phyloP scores from a whole-genome alignment of 2,797 vertebrate genomes.

The Mormyrus proboscirostris region DNA sequence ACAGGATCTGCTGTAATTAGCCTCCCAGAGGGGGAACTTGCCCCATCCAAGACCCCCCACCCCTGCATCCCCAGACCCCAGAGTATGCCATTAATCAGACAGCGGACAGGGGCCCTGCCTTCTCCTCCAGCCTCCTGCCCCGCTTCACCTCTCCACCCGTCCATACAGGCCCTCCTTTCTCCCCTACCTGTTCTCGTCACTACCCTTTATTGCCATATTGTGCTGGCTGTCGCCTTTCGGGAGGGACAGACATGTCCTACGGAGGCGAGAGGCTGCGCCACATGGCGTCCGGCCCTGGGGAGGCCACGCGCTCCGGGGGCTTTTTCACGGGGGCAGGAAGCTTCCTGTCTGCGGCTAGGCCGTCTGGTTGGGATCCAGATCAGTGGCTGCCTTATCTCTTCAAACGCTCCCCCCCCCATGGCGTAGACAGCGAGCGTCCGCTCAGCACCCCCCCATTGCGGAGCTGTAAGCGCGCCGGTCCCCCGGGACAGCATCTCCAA shows the following conservation, averaged over 20 bases:
- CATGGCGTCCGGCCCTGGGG: neutral
- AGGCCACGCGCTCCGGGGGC: neutral
- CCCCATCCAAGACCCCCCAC: neutral
- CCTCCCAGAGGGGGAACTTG: neutral
- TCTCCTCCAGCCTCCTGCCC: neutral
- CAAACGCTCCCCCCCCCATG: neutral
- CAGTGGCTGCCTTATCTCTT: neutral
- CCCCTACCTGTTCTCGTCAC: neutral
- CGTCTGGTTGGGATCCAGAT: neutral
- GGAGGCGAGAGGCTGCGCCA: neutral
- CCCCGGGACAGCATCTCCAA: neutral
- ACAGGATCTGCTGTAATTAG: slow-evolving; percentile 5
- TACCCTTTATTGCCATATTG: neutral
- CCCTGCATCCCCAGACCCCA: neutral
- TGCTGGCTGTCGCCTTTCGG: neutral
- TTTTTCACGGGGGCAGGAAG: neutral
- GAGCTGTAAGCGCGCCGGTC: neutral
- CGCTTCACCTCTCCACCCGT: neutral
- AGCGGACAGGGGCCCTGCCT: neutral
- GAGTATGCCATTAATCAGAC: neutral
- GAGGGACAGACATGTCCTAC: neutral
- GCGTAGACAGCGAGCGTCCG: neutral
- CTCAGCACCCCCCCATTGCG: neutral
- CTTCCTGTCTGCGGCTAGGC: neutral
- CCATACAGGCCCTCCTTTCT: neutral